Conservation (phyloP, 1,140 invertebrate species). For the Papilio machaon region DNA sequence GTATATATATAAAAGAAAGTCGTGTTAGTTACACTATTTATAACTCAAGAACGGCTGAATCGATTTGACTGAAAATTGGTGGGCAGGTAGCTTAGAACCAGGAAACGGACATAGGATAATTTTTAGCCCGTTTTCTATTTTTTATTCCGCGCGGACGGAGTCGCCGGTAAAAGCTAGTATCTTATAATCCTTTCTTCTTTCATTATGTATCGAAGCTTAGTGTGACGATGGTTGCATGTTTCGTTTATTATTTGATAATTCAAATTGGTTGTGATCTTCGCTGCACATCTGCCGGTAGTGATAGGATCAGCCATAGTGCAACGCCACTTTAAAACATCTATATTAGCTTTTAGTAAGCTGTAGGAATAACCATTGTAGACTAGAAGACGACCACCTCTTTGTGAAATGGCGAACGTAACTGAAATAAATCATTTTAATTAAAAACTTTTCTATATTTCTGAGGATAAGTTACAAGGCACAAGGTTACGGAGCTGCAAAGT, state of each 20-base stretch:
- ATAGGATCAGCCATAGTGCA: slow-evolving; percentile 61
- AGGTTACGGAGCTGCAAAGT: no score
- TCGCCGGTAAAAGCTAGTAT: no score
- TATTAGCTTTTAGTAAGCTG: slow-evolving; percentile 50
- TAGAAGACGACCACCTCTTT: slow-evolving; percentile 60
- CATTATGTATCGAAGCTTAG: slow-evolving; percentile 54
- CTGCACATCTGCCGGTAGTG: slow-evolving; percentile 54
- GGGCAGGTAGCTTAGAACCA: no score
- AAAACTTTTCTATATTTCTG: background rate
- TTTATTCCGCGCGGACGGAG: no score
- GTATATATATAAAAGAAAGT: no score
- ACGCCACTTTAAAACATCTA: slow-evolving; percentile 54
- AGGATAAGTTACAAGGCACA: background rate
- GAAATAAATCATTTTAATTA: slow-evolving; percentile 44
- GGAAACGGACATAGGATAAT: no score
- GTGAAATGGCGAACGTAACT: slow-evolving; percentile 62
- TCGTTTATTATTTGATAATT: slow-evolving; percentile 51
- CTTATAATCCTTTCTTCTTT: slow-evolving; percentile 48
- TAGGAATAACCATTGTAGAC: slow-evolving; percentile 61
- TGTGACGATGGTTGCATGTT: slow-evolving; percentile 50
- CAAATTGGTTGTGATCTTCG: slow-evolving; percentile 52
- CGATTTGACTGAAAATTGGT: no score
- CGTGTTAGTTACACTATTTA: no score
- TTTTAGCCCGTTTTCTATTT: no score
- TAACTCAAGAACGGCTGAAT: no score